A percentile compares a stretch with the other conserved stretches of the same genome.
phyloP scores from a whole-genome alignment of 2,888 invertebrate species.

The Morpho achilles region DNA sequence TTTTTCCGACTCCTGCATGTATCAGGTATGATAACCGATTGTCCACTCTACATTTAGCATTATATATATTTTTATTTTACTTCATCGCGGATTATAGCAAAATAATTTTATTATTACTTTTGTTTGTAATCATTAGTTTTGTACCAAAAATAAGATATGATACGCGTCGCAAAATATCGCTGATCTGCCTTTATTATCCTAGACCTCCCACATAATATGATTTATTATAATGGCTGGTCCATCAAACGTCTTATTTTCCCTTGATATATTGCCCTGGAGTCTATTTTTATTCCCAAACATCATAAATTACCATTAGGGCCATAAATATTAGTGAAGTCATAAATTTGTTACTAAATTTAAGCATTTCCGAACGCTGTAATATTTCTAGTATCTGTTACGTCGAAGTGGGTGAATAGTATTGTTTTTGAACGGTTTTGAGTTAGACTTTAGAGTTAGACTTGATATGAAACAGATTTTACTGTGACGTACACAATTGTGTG shows the following conservation, averaged over 20 bases:
- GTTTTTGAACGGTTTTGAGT: not conserved
- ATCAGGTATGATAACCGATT: too few species aligned
- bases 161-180: too few species aligned
- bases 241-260: constrained; percentile 10
- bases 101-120: too few species aligned
- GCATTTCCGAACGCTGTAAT: constrained; percentile 4
- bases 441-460: too few species aligned
- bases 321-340: constrained; percentile 13
- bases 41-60: too few species aligned
- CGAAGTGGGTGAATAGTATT: not conserved
- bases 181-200: not conserved
- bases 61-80: too few species aligned
- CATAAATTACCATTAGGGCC: constrained; percentile 6
- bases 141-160: too few species aligned
- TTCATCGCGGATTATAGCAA: too few species aligned
- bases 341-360: constrained; percentile 8
- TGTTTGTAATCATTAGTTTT: too few species aligned
- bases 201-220: constrained; percentile 8
- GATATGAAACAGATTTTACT: not conserved
- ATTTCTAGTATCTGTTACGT: constrained; percentile 6
- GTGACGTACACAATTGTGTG: not conserved
- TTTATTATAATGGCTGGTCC: constrained; percentile 1
- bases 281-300: constrained; percentile 12
- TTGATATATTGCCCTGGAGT: constrained; percentile 3
- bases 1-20: too few species aligned